Evolutionary conservation across 1,140 invertebrate species (phyloP), one percentile per base, ranked within the genome.

Genomic region (Sycophila sp.): DNA sequence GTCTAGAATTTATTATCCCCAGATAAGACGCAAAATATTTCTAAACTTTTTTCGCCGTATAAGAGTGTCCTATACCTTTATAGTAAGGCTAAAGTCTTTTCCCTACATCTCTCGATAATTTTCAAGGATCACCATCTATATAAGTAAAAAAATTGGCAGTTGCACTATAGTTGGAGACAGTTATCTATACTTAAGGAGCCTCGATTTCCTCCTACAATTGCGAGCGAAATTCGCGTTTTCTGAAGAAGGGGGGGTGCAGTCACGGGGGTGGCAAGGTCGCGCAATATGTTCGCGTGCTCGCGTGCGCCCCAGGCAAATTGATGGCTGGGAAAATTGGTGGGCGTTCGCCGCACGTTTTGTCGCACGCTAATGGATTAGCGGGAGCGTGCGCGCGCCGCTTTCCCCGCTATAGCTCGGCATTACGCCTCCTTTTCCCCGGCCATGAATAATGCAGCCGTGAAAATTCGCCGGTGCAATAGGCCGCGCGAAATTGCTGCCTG

Each of bases 241-340:
- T 24, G 42, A 22, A 49, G 30, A 45, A 58, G 38, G n/a, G 17
- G 7, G 10, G 34, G 22, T 64, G 49, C 45, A n/a, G n/a, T n/a
- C n/a, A n/a, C n/a, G n/a, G n/a, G n/a, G n/a, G n/a, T n/a, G n/a
- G n/a, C n/a, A n/a, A n/a, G n/a, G 58, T 28, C 22, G 17, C 11
- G 13, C n/a, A n/a, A n/a, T n/a, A n/a, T n/a, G n/a, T 19, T 59
- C 24, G n/a, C 55, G 11, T 24, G 51, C 38, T 10, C 22, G 42
- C 17, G 42, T 22, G 59, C 38, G 36, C 22, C 13, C 22, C 15
- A 15, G 15, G n/a, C 45, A 66, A 71, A 71, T 66, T 71, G 55
- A 66, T 53, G 62, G 42, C 55, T 60, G 30, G 58, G 63, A 59
- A 71, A 71, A 71, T 71, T 71, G 38, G 55, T 71, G 56, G 69